Percentiles rank a stretch among this genome's conserved stretches.
Conservation (phyloP, 2,888 invertebrate species). For the Girardia tigrina region DNA sequence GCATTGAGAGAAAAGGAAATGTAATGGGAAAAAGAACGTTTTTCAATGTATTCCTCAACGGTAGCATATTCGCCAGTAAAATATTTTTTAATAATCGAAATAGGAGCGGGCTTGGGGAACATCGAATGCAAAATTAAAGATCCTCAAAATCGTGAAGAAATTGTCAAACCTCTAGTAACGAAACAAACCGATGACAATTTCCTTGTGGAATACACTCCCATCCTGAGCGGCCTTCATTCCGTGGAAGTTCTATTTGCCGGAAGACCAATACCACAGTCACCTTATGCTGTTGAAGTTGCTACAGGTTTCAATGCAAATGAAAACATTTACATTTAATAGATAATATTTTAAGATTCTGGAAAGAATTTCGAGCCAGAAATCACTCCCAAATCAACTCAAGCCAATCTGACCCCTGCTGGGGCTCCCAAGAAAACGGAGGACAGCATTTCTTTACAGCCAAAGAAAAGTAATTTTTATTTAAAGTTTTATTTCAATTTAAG, state of each 20-base stretch:
- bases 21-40: slow-evolving; percentile 61
- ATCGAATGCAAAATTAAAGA: slow-evolving; percentile 69
- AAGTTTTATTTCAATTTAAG: neutral
- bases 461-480: neutral
- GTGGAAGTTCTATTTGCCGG: slow-evolving; percentile 28
- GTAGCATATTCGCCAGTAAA: neutral
- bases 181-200: slow-evolving; percentile 60
- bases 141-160: slow-evolving; percentile 63
- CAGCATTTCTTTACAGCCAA: neutral
- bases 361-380: neutral
- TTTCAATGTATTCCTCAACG: slow-evolving; percentile 58
- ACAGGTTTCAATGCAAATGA: slow-evolving; percentile 52
- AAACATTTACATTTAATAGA: neutral
- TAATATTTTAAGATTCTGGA: neutral
- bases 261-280: slow-evolving; percentile 52
- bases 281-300: slow-evolving; percentile 55
- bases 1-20: slow-evolving; percentile 61
- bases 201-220: slow-evolving; percentile 68
- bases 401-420: neutral
- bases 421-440: neutral
- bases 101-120: slow-evolving; percentile 64
- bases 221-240: slow-evolving; percentile 57
- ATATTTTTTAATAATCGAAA: neutral
- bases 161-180: slow-evolving; percentile 53
- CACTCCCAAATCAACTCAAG: neutral